Evolutionary conservation across 2,888 invertebrate species (phyloP).

Genomic region (Mimachlamys varia): DNA sequence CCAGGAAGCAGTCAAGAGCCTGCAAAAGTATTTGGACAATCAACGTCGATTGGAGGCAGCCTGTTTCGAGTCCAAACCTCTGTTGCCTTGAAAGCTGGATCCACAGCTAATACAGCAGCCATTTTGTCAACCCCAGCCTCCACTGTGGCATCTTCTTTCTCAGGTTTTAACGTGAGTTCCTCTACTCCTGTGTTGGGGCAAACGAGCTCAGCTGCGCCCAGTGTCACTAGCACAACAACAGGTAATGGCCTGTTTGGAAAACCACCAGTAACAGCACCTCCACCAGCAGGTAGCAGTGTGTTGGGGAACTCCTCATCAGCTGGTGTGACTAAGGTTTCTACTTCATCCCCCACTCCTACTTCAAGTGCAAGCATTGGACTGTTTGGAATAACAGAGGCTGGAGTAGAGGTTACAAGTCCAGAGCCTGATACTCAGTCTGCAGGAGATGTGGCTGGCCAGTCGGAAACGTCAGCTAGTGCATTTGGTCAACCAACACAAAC

Average conservation of each 20-base stretch:
- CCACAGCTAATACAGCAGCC: slow-evolving; percentile 32
- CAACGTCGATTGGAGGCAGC: slow-evolving; percentile 31
- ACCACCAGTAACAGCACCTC: slow-evolving; percentile 43
- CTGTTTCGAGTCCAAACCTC: slow-evolving; percentile 11
- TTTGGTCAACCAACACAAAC: slow-evolving; percentile 52
- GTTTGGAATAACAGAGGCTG: slow-evolving; percentile 46
- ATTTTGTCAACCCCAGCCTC: slow-evolving; percentile 39
- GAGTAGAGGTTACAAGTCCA: background rate
- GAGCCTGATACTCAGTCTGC: background rate
- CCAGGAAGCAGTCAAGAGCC: background rate
- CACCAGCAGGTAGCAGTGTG: slow-evolving; percentile 40
- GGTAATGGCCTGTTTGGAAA: slow-evolving; percentile 28
- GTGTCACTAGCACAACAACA: background rate
- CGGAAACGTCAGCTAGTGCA: slow-evolving; percentile 41
- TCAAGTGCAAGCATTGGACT: slow-evolving; percentile 46
- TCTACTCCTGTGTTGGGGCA: slow-evolving; percentile 29
- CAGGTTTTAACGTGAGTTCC: slow-evolving; percentile 41
- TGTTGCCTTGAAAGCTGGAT: background rate
- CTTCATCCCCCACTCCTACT: slow-evolving; percentile 36
- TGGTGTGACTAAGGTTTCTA: background rate
- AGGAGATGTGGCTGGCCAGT: background rate
- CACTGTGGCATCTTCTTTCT: slow-evolving; percentile 26
- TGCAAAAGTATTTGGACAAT: slow-evolving; percentile 47
- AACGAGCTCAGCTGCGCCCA: background rate
- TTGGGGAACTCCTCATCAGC: slow-evolving; percentile 37